These are phyloP conservation scores for Cyanoliseus patagonus DNA, from an alignment of 2,113 vertebrate genomes.

Conservation along the genomic window DNA sequence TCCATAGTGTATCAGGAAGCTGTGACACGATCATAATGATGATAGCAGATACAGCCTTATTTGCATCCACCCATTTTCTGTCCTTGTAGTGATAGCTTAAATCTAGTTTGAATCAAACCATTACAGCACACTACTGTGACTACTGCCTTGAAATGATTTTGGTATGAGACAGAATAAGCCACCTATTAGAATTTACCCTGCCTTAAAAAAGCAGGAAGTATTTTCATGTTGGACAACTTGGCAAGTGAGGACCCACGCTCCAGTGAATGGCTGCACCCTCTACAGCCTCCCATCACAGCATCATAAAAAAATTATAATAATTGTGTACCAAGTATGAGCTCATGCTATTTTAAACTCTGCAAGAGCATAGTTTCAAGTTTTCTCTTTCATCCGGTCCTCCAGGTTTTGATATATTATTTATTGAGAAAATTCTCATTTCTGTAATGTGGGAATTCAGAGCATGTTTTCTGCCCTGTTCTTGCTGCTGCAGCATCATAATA, in stretches of 20 bases:
- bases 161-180: neutral
- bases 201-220: neutral
- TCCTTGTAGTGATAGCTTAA: neutral
- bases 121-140: neutral
- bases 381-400: conserved; percentile 6
- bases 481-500: neutral
- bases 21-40: neutral
- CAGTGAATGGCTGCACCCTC: neutral
- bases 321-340: neutral
- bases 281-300: neutral
- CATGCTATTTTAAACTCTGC: conserved; percentile 5
- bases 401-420: conserved; percentile 50
- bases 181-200: neutral
- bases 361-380: conserved; percentile 28
- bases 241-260: neutral
- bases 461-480: neutral
- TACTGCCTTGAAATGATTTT: neutral
- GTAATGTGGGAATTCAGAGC: conserved; percentile 6
- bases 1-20: neutral
- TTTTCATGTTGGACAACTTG: neutral
- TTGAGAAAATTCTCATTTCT: conserved; percentile 30
- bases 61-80: neutral
- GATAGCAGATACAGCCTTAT: neutral
- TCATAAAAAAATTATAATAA: neutral
- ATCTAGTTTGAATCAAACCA: neutral